A percentile compares a stretch with the other conserved stretches of the same genome.
Evolutionary conservation across 2,797 vertebrate species (phyloP).

Genomic region (Coracias cyanogaster): DNA sequence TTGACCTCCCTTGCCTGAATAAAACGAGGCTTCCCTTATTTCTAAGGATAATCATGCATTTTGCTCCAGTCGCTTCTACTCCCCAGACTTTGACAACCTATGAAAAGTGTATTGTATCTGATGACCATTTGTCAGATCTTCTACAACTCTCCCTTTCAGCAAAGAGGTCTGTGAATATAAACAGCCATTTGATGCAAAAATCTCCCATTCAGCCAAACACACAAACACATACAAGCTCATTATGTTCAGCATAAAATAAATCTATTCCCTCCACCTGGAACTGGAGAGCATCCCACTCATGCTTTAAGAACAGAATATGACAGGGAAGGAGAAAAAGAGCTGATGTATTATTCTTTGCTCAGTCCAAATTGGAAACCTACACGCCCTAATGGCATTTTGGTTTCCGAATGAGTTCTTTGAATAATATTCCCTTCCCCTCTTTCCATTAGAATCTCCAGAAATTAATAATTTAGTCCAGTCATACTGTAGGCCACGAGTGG

Average conservation of each 20-base stretch:
- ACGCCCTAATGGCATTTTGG: not conserved
- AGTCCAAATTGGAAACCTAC: conserved; percentile 30
- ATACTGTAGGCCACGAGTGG: not conserved
- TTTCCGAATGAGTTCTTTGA: conserved; percentile 48
- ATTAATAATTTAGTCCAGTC: conserved; percentile 63
- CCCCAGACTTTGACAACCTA: not conserved
- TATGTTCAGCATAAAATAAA: conserved; percentile 37
- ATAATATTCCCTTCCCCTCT: conserved; percentile 23
- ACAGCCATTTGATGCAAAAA: not conserved
- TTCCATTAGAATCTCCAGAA: conserved; percentile 39
- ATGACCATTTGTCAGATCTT: not conserved
- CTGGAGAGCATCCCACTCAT: not conserved
- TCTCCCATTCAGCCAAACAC: not conserved
- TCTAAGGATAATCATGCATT: not conserved
- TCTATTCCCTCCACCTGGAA: not conserved
- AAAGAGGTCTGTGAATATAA: not conserved
- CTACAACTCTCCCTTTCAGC: not conserved
- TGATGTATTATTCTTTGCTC: conserved; percentile 43
- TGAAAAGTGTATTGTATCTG: not conserved
- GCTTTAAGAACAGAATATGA: conserved; percentile 36
- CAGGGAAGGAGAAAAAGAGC: conserved; percentile 10
- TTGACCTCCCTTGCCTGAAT: not conserved
- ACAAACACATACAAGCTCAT: not conserved
- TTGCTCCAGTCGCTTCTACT: not conserved
- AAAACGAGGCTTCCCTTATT: not conserved